Evolutionary conservation across 1,140 invertebrate species (phyloP), one percentile per base, ranked within the genome.

Genomic region (Prorops nasuta): DNA sequence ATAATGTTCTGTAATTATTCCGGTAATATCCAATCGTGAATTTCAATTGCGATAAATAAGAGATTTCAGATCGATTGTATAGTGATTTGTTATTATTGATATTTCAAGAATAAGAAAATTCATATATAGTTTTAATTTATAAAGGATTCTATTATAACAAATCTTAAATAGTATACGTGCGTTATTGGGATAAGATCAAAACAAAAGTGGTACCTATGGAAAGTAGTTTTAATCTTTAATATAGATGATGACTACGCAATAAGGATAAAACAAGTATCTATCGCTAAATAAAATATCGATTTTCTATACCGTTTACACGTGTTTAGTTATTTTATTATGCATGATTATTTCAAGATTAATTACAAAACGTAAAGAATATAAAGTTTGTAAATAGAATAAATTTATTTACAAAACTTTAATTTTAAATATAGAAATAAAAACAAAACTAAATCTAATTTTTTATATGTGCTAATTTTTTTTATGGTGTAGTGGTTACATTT

Each of bases 261-360:
- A 28, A 28, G 24, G 4, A 28, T 28, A 28, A 6, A 28, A 28
- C 4, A 10, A n/a, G n/a, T n/a, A n/a, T n/a, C n/a, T 53, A 60
- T 56, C 52, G 40, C 50, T 61, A 38, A 63, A 58, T 63, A 58
- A 61, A 63, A 38, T 51, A 50, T 37, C 38, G 43, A 54, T 63
- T 63, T 61, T 63, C 22, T 57, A 56, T 16, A 43, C 4, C 18
- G 15, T 18, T 32, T 34, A 15, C 15, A 10, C 2, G 28, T 16
- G 36, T 36, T 24, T 36, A 17, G 9, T 51, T 38, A 43, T 40
- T 14, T 37, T 54, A 28, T 6, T 28, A 6, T 6, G 24, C 10
- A 28, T 28, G 24, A 6, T 6, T 6, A 28, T 4, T 28, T 28
- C 10, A 10, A 6, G 10, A 28, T 6, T 6, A 28, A 6, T 28